A percentile compares a stretch with the other conserved stretches of the same genome.
Evolutionary conservation across 2,113 vertebrate species (phyloP).

Genomic region (Nibea coibor): DNA sequence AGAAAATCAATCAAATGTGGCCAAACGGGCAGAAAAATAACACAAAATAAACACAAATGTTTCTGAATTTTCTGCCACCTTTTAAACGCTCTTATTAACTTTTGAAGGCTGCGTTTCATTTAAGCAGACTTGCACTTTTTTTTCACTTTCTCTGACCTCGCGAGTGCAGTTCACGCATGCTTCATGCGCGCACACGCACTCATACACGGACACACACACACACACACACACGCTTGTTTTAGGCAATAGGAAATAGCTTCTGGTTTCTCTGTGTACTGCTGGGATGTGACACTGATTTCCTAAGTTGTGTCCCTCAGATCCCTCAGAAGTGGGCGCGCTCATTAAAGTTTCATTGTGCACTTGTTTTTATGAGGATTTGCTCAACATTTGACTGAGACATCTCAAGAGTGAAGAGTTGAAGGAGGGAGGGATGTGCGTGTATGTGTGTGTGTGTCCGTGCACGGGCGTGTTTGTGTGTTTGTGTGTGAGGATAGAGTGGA

Average conservation of each 20-base stretch:
- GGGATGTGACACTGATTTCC: slow-evolving; percentile 75
- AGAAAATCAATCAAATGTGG: not conserved
- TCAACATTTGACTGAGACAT: slow-evolving; percentile 77
- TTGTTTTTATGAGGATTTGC: slow-evolving; percentile 73
- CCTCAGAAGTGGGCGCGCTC: slow-evolving; percentile 66
- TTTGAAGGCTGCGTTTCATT: slow-evolving; percentile 13
- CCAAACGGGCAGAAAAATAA: not conserved
- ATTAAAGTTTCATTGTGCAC: slow-evolving; percentile 79
- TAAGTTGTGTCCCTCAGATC: slow-evolving; percentile 68
- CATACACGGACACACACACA: not conserved
- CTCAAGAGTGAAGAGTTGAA: slow-evolving; percentile 76
- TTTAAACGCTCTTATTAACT: not conserved
- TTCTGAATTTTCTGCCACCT: not conserved
- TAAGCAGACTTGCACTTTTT: slow-evolving; percentile 36
- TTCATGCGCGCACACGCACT: not conserved
- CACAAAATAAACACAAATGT: not conserved
- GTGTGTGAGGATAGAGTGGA: slow-evolving; percentile 44
- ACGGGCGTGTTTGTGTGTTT: slow-evolving; percentile 30
- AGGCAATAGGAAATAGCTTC: slow-evolving; percentile 37
- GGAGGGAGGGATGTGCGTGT: slow-evolving; percentile 35
- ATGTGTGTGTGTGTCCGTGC: slow-evolving; percentile 22
- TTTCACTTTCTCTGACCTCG: slow-evolving; percentile 23
- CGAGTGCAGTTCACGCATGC: not conserved
- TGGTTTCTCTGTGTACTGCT: slow-evolving; percentile 26
- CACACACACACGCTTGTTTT: not conserved